These are phyloP conservation scores for Sparidentex hasta DNA, from an alignment of 2,797 vertebrate genomes.

Conservation along the genomic window DNA sequence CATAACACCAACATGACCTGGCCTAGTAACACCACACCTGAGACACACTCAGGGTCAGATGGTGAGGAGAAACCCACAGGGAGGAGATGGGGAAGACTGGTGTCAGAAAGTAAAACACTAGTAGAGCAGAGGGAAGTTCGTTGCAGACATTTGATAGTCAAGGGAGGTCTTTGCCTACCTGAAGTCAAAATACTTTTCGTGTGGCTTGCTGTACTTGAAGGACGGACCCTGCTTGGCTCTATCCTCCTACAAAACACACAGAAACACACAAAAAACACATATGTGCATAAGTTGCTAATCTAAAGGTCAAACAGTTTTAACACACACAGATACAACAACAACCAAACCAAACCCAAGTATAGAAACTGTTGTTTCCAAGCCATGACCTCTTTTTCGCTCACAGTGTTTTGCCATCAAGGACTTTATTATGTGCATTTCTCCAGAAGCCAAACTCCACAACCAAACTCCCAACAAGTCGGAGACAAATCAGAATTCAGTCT, in stretches of 20 bases:
- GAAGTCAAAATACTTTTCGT: neutral
- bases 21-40: constrained; percentile 26
- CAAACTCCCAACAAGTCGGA: constrained; percentile 19
- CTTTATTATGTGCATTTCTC: constrained; percentile 39
- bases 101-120: neutral
- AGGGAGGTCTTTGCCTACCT: constrained; percentile 2
- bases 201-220: neutral
- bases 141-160: neutral
- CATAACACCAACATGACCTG: constrained; percentile 23
- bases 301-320: constrained; percentile 38
- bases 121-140: neutral
- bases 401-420: constrained; percentile 29
- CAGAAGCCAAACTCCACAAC: constrained; percentile 21
- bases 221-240: neutral
- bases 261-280: neutral
- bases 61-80: neutral
- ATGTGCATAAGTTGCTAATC: constrained; percentile 11
- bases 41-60: constrained; percentile 11
- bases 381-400: constrained; percentile 47
- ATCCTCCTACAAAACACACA: constrained; percentile 30
- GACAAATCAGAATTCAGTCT: constrained; percentile 30
- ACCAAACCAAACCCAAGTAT: constrained; percentile 35
- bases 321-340: constrained; percentile 40
- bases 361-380: constrained; percentile 47
- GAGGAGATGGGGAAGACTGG: neutral